These are phyloP conservation scores for Hypomesus transpacificus DNA, from an alignment of 2,113 vertebrate species.

Conservation along the genomic window DNA sequence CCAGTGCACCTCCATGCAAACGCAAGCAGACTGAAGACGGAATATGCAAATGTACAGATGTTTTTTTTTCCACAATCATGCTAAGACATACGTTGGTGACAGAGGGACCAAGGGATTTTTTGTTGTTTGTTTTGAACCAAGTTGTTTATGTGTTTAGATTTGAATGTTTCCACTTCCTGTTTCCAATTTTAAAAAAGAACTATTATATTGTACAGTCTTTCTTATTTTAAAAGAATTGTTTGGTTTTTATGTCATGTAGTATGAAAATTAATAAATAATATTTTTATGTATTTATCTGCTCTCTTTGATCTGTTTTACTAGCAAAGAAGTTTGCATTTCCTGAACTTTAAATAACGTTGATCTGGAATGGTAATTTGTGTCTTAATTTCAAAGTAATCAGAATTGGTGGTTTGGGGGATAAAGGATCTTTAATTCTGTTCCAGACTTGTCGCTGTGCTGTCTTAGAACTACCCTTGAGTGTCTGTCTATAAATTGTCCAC, in stretches of 20 bases:
- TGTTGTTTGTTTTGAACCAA: background rate
- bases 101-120: background rate
- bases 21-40: background rate
- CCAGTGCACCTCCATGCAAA: slow-evolving; percentile 16
- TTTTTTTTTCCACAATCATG: background rate
- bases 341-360: background rate
- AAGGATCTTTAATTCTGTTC: background rate
- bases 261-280: background rate
- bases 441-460: no score
- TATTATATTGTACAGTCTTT: background rate
- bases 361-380: background rate
- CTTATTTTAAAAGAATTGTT: background rate
- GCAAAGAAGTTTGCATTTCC: background rate
- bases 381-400: no score
- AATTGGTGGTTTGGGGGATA: no score
- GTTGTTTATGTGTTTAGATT: background rate
- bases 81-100: background rate
- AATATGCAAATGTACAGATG: slow-evolving; percentile 5
- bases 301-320: background rate
- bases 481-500: background rate
- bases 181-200: background rate
- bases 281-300: background rate
- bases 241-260: background rate
- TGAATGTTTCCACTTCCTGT: background rate
- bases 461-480: no score